These are phyloP conservation scores for Lordiphosa stackelbergi DNA, from an alignment of 1,140 invertebrate genomes.

Conservation along the genomic window DNA sequence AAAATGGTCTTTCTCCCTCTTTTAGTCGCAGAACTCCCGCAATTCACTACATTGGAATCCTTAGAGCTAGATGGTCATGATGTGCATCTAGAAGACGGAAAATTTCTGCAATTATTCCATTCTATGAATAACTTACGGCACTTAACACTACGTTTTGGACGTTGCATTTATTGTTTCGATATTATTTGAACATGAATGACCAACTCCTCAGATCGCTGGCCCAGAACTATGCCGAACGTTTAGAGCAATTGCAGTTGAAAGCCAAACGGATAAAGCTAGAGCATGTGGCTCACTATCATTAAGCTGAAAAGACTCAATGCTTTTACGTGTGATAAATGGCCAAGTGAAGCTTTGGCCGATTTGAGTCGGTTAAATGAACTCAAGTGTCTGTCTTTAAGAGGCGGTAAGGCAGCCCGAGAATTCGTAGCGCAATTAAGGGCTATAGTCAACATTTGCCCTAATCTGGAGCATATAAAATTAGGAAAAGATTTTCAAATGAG, in stretches of 20 bases:
- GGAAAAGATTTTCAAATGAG: conserved; percentile 23
- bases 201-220: conserved; percentile 31
- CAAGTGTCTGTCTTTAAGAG: conserved; percentile 41
- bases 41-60: conserved; percentile 31
- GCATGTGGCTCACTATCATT: conserved; percentile 30
- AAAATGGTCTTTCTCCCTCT: neutral
- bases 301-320: conserved; percentile 18
- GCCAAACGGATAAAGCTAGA: conserved; percentile 14
- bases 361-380: conserved; percentile 24
- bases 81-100: conserved; percentile 10
- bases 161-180: conserved; percentile 31
- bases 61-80: conserved; percentile 55
- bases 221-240: conserved; percentile 16
- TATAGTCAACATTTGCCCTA: conserved; percentile 22
- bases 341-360: conserved; percentile 13
- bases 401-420: neutral
- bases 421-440: conserved; percentile 12
- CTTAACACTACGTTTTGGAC: conserved; percentile 35
- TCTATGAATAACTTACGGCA: conserved; percentile 19
- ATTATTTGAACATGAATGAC: conserved; percentile 10
- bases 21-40: conserved; percentile 36
- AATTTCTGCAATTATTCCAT: conserved; percentile 33
- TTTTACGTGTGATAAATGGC: conserved; percentile 43
- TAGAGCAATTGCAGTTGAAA: conserved; percentile 39
- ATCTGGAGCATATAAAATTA: conserved; percentile 42